Conservation (phyloP, 1,140 invertebrate species). For the Archegozetes longisetosus region DNA sequence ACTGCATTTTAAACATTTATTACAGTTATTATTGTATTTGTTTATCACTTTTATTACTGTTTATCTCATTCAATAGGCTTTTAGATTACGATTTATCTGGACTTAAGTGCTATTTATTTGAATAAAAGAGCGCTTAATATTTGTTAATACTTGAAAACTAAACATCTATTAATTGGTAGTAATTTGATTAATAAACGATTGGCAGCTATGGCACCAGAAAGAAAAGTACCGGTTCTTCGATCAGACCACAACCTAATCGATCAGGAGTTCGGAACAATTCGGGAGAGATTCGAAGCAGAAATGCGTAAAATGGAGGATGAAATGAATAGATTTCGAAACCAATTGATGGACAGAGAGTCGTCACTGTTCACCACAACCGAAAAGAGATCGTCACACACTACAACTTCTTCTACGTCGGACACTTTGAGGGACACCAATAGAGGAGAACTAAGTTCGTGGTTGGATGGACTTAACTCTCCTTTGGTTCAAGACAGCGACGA, state of each 20-base stretch:
- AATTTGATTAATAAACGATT: too few relatives aligned
- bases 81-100: too few relatives aligned
- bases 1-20: too few relatives aligned
- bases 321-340: conserved; percentile 85
- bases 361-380: conserved; percentile 16
- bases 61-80: too few relatives aligned
- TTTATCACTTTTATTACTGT: too few relatives aligned
- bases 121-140: too few relatives aligned
- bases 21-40: too few relatives aligned
- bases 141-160: too few relatives aligned
- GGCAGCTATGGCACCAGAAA: conserved; percentile 25
- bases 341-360: conserved; percentile 76
- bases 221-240: conserved; percentile 59
- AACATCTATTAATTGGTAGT: too few relatives aligned
- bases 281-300: conserved; percentile 85
- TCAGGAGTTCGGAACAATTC: conserved; percentile 85
- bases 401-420: conserved; percentile 11
- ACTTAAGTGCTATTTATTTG: too few relatives aligned
- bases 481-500: conserved; percentile 73
- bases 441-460: conserved; percentile 42
- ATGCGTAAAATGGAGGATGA: conserved; percentile 97
- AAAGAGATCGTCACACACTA: not conserved
- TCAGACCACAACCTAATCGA: conserved; percentile 89
- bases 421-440: conserved; percentile 19
- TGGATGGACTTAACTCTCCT: conserved; percentile 72